Evolutionary conservation across 2,888 invertebrate genomes (phyloP).

Genomic region (Melolontha melolontha): DNA sequence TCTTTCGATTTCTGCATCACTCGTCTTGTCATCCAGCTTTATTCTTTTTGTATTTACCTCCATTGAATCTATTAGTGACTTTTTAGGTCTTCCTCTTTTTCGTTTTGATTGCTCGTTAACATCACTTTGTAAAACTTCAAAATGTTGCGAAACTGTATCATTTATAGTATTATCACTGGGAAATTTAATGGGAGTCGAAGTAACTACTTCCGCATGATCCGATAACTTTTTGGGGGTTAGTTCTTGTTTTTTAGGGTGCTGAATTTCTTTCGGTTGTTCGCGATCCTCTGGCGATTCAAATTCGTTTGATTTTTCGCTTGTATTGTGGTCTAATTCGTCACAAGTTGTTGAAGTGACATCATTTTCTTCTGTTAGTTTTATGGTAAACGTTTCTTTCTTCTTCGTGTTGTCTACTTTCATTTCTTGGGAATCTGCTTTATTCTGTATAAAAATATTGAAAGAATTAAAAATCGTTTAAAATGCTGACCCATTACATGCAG

Average conservation of each 20-base stretch:
- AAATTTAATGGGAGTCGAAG: conserved; percentile 46
- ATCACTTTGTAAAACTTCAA: too few relatives aligned
- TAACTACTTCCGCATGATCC: conserved; percentile 30
- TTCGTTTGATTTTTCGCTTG: neutral
- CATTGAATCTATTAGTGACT: conserved; percentile 19
- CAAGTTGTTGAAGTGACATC: conserved; percentile 52
- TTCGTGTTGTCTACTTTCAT: conserved; percentile 32
- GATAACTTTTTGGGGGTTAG: conserved; percentile 13
- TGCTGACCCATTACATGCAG: too few relatives aligned
- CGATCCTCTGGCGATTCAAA: neutral
- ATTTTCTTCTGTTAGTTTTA: conserved; percentile 45
- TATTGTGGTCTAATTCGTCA: conserved; percentile 42
- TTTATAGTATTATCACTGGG: conserved; percentile 9
- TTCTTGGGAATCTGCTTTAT: conserved; percentile 44
- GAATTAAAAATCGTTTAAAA: too few relatives aligned
- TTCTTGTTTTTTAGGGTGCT: conserved; percentile 34
- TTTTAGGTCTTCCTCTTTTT: conserved; percentile 16
- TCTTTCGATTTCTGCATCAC: conserved; percentile 21
- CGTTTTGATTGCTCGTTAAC: conserved; percentile 8
- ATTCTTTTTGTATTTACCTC: conserved; percentile 1
- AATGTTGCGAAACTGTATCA: neutral
- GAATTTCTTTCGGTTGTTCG: conserved; percentile 34
- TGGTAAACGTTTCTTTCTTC: conserved; percentile 14
- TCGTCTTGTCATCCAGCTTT: neutral
- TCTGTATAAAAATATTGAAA: conserved; percentile 41